Evolutionary conservation across 1,140 invertebrate species (phyloP), one percentile per base, ranked within the genome.

Genomic region (Asbolus verrucosus): DNA sequence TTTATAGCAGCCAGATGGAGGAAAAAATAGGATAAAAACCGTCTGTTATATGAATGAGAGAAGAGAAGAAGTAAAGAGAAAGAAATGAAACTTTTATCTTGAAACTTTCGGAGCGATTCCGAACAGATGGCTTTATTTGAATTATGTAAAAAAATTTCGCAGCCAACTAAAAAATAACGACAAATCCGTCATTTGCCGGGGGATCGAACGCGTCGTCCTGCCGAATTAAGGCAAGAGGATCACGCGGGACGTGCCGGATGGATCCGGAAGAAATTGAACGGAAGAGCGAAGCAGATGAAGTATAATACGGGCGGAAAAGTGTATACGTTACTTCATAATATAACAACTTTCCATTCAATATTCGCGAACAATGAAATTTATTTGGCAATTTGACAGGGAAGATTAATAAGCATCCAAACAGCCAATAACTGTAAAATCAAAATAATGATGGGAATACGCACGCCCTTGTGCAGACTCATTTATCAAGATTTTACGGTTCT

Each of bases 401-500:
- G 46, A 54, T 54, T 54, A 54, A 54, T 54, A 54, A 24, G 46
- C 46, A 27, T n/a, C 21, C 19, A 24, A n/a, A 3, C n/a, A 6
- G 46, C 46, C 46, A 27, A 54, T 54, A 54, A 27, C 46, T 54
- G 46, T 54, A 54, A 54, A 54, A 54, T 54, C 46, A 21, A 54
- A 54, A 54, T 54, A 54, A 54, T 54, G 46, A 54, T 54, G 46
- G 21, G 21, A 54, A 54, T 54, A 27, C 19, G 46, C 46, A 54
- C 46, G 46, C 19, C 21, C 8, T 21, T 27, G 14, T 14, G 24
- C 46, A 54, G 19, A 27, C 19, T 54, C 46, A 54, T 54, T 54
- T 54, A 54, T 54, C 46, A 54, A 54, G 46, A 54, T 54, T 54
- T 54, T 54, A 24, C 46, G 46, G 19, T 54, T 54, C 46, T 54